Evolutionary conservation across 2,888 invertebrate species (phyloP).

Genomic region (Artemia sinica): DNA sequence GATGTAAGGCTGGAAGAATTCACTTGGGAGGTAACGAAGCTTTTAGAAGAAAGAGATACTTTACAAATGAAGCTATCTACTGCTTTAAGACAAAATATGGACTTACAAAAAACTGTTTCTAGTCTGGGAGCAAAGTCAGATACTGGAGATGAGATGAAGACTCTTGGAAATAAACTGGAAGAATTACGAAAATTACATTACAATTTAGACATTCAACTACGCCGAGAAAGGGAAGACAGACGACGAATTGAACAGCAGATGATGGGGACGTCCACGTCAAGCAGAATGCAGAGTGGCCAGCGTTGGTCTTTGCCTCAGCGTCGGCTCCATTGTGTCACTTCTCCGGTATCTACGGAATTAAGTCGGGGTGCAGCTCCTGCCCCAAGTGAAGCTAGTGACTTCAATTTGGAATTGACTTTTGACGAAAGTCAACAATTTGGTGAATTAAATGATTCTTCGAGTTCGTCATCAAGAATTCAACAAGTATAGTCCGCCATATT

Average conservation of each 20-base stretch:
- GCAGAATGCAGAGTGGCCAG: background rate
- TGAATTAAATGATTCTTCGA: background rate
- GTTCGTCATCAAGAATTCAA: conserved; percentile 7
- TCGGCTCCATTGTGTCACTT: background rate
- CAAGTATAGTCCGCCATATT: background rate
- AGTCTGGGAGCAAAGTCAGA: background rate
- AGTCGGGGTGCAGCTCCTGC: background rate
- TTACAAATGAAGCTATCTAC: conserved; percentile 64
- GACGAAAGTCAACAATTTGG: background rate
- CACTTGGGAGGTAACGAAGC: conserved; percentile 58
- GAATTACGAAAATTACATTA: conserved; percentile 18
- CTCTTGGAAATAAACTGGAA: conserved; percentile 5
- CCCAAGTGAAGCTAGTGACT: background rate
- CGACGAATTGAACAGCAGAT: conserved; percentile 18
- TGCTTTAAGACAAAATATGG: conserved; percentile 41
- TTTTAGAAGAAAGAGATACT: conserved; percentile 68
- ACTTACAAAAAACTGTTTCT: background rate
- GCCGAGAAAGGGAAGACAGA: conserved; percentile 19
- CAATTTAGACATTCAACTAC: conserved; percentile 18
- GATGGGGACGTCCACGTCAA: conserved; percentile 14
- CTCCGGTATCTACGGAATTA: background rate
- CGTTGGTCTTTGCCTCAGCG: background rate
- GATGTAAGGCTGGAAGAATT: conserved; percentile 71
- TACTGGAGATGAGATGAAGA: conserved; percentile 1
- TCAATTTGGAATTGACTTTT: no score